Conservation (phyloP, 2,888 invertebrate species). For the Ichneumon xanthorius region DNA sequence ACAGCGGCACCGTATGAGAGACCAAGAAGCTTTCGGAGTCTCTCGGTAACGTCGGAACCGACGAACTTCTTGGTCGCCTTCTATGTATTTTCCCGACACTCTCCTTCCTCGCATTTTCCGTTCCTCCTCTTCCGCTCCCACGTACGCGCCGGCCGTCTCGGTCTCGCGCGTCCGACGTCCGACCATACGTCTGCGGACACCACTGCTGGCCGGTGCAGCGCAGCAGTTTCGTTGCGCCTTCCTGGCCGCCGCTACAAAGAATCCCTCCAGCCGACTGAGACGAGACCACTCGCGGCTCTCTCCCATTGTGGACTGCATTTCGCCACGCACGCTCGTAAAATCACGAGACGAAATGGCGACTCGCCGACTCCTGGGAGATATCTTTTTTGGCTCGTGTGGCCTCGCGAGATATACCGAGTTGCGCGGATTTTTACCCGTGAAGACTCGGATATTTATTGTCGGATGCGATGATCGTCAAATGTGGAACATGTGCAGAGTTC, state of each 20-base stretch:
- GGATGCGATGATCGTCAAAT: slow-evolving; percentile 36
- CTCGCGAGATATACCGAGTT: slow-evolving; percentile 33
- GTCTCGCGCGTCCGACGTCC: slow-evolving; percentile 47
- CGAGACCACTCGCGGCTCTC: slow-evolving; percentile 1
- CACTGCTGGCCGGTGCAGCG: slow-evolving; percentile 35
- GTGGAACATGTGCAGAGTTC: slow-evolving; percentile 5
- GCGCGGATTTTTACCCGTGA: slow-evolving; percentile 17
- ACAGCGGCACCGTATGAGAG: not conserved
- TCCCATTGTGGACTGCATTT: slow-evolving; percentile 34
- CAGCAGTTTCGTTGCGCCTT: slow-evolving; percentile 3
- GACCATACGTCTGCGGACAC: slow-evolving; percentile 34
- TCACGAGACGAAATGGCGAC: slow-evolving; percentile 62
- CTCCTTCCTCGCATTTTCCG: not conserved
- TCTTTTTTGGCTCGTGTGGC: slow-evolving; percentile 48
- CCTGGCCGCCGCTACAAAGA: slow-evolving; percentile 19
- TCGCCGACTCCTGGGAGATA: slow-evolving; percentile 14
- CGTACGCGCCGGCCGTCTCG: slow-evolving; percentile 33
- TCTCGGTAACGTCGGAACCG: slow-evolving; percentile 29
- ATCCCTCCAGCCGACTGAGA: slow-evolving; percentile 9
- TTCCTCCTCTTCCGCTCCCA: slow-evolving; percentile 1
- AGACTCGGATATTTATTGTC: slow-evolving; percentile 43
- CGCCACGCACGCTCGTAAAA: slow-evolving; percentile 49
- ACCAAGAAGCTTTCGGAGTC: not conserved
- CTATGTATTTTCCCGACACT: not conserved
- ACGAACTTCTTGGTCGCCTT: slow-evolving; percentile 65